Evolutionary conservation across 2,888 invertebrate species (phyloP), one percentile per base, ranked within the genome.

Genomic region (Hypomecis punctinalis): DNA sequence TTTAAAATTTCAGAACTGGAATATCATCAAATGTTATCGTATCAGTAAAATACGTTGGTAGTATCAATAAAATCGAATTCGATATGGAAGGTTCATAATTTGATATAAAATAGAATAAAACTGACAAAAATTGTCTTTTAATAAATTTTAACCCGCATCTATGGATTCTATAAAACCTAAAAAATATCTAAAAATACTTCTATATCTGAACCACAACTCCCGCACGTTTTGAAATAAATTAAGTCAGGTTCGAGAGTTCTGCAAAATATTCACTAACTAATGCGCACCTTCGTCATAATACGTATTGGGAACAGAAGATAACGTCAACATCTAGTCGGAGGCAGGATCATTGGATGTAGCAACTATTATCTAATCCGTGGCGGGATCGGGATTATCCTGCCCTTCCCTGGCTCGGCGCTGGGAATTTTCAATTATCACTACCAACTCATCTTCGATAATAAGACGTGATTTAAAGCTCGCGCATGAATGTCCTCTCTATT

Each of bases 341-440:
- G 74, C 70, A 13, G 56, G 11, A 56, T 45, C 11, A 8, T 71
- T 48, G 53, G 49, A 51, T 51, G 37, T 37, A 54, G 40, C 71
- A 23, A 23, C 23, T 23, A 23, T 23, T 23, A 23, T 23, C 23
- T 23, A 23, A 23, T 23, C 23, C 3, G 23, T 23, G 23, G 23
- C 1, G 23, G 23, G 23, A 1, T 23, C 23, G 23, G 70, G 70
- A 69, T 66, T 66, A 66, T 9, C 54, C 47, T 39, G 70, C 69
- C 73, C 78, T 76, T 72, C 76, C 76, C 69, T 73, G 70, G 74
- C 76, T 71, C 76, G 74, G 65, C 75, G 68, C 62, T 68, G 73
- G 66, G 77, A 83, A 83, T 82, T 82, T 84, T 82, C 83, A 84
- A 86, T 85, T 84, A 86, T 82, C 76, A 70, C 70, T 73, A 76